Conservation (phyloP, 1,140 invertebrate species). For the Propsilocerus akamusi region DNA sequence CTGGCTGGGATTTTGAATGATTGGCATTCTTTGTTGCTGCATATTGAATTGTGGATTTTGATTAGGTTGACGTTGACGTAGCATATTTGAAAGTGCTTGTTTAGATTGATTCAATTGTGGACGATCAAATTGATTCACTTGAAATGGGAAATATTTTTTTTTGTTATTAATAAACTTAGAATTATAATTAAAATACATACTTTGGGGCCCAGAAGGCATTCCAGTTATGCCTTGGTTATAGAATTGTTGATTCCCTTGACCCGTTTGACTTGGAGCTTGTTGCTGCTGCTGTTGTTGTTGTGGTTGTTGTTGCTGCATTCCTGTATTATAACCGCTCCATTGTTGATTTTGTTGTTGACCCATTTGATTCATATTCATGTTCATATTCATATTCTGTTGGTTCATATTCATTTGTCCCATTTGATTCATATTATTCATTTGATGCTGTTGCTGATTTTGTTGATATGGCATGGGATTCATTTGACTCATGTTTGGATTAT, state of each 20-base stretch:
- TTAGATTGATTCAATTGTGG: conserved; percentile 56
- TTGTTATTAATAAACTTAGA: conserved; percentile 4
- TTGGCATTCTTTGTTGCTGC: conserved; percentile 24
- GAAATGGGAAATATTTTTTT: conserved; percentile 8
- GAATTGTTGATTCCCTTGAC: conserved; percentile 3
- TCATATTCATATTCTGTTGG: conserved; percentile 16
- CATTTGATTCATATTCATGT: conserved; percentile 3
- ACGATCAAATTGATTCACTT: conserved; percentile 44
- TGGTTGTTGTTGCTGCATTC: conserved; percentile 11
- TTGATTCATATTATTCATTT: conserved; percentile 13
- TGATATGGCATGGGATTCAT: conserved; percentile 6
- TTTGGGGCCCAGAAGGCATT: conserved; percentile 13
- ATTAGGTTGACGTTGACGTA: conserved; percentile 41
- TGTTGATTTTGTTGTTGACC: not conserved
- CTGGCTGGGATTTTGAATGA: conserved; percentile 9
- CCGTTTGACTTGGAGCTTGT: conserved; percentile 8
- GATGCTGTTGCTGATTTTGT: conserved; percentile 17
- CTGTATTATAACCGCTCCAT: conserved; percentile 4
- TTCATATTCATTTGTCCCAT: conserved; percentile 25
- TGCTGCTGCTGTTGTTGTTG: conserved; percentile 15
- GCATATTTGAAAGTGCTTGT: conserved; percentile 70
- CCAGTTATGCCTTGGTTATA: conserved; percentile 10
- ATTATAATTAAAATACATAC: conserved; percentile 10
- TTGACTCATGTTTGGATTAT: conserved; percentile 9
- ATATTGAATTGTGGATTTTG: conserved; percentile 27